Evolutionary conservation across 2,888 invertebrate species (phyloP), one percentile per base, ranked within the genome.

Genomic region (Frankliniella intonsa): DNA sequence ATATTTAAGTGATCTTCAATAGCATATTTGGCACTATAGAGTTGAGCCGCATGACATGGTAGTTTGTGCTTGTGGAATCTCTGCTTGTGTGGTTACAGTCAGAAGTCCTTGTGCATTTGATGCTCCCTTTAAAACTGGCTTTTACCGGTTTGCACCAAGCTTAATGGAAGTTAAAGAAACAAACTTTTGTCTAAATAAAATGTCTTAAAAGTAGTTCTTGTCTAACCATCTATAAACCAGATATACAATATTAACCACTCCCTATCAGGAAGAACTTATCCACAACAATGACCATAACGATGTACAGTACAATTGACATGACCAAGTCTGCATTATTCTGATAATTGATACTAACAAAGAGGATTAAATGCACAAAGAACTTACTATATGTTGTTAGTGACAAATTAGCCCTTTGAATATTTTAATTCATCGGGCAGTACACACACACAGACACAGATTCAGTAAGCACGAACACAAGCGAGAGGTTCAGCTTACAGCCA

Each of bases 401-500:
- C 69, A 76, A 22, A 76, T 25, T 76, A 25, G 12, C 69, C 25
- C 22, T 25, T 25, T 11, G 25, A 76, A 11, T 25, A 25, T 25
- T 22, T 22, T 25, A 76, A 25, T 76, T 76, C 25, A n/a, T 25
- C 22, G 0, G 69, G 25, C 69, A 76, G 69, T 22, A 76, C 69
- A 25, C 69, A 22, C 69, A 76, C 69, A 76, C 25, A 76, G 69
- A 25, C 69, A 22, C 25, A 25, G 22, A 76, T 25, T 25, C 25
- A 76, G 69, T 76, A 76, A 76, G 69, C 69, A 25, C 22, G 25
- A 22, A 76, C 22, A 25, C 12, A 22, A 76, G 69, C 69, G n/a
- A 12, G 25, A 12, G 25, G 69, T 25, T 25, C 69, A 22, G 22
- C 69, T 25, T 76, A 95, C 90, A 95, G 92, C 95, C 95, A 96